phyloP scores from a whole-genome alignment of 1,140 invertebrate species.

The Eubasilissa regina region DNA sequence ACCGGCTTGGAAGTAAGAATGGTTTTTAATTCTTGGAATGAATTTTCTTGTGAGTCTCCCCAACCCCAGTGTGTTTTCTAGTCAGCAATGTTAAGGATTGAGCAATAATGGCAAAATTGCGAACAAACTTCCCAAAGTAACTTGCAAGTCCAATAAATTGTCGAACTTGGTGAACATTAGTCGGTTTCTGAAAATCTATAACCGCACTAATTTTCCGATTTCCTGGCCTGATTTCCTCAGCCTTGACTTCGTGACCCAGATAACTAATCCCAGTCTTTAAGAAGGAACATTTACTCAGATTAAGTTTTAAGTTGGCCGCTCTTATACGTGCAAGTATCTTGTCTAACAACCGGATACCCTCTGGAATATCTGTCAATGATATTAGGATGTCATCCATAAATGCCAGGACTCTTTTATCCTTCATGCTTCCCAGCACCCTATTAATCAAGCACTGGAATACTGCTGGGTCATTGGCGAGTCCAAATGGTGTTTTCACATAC shows the following conservation, averaged over 20 bases:
- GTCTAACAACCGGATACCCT: not conserved
- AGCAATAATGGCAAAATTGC: conserved; percentile 4
- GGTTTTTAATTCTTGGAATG: not conserved
- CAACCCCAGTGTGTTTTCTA: conserved; percentile 8
- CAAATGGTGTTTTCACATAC: conserved; percentile 15
- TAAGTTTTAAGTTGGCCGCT: conserved; percentile 7
- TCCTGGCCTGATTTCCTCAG: not conserved
- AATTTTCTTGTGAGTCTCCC: not conserved
- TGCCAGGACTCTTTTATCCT: not conserved
- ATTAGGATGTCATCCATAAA: conserved; percentile 4
- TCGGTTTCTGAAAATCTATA: not conserved
- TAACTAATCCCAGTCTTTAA: conserved; percentile 3
- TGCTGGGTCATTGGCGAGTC: conserved; percentile 5
- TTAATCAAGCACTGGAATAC: not conserved
- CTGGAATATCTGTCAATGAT: not conserved
- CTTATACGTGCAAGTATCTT: not conserved
- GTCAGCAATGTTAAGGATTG: not conserved
- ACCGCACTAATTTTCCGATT: not conserved
- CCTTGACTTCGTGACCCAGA: not conserved
- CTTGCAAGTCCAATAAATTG: not conserved
- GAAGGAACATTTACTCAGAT: conserved; percentile 1
- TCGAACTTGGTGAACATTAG: not conserved
- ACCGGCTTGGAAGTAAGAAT: not conserved
- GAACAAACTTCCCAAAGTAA: conserved; percentile 10
- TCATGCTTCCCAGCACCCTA: not conserved